Evolutionary conservation across 2,113 vertebrate genomes (phyloP).

Genomic region (Pogonocichla stellata): DNA sequence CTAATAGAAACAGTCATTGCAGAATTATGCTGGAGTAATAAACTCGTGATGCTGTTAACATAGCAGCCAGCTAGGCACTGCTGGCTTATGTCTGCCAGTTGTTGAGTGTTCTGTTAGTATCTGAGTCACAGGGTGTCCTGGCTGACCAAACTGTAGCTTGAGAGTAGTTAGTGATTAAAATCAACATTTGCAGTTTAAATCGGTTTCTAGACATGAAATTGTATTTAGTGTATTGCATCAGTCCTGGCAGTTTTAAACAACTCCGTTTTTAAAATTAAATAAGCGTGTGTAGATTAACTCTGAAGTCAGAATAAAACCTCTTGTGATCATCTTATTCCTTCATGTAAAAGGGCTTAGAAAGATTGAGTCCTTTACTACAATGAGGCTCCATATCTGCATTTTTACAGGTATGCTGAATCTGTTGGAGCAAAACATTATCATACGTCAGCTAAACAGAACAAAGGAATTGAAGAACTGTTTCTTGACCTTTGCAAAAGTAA

Average conservation of each 20-base stretch:
- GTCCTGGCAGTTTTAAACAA: neutral
- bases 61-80: neutral
- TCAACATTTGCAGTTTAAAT: neutral
- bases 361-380: neutral
- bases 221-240: neutral
- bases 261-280: neutral
- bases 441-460: slow-evolving; percentile 97
- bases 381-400: neutral
- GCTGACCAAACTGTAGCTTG: neutral
- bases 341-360: neutral
- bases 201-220: neutral
- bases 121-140: neutral
- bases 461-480: slow-evolving; percentile 98
- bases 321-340: neutral
- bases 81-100: neutral
- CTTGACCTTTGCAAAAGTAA: slow-evolving; percentile 98
- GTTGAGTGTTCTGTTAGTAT: neutral
- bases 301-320: neutral
- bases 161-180: neutral
- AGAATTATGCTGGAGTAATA: slow-evolving; percentile 5
- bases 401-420: slow-evolving; percentile 90
- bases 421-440: slow-evolving; percentile 98
- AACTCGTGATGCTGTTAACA: neutral
- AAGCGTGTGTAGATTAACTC: neutral
- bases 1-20: neutral